Conservation (phyloP, 2,113 vertebrate species). For the Zootoca vivipara region DNA sequence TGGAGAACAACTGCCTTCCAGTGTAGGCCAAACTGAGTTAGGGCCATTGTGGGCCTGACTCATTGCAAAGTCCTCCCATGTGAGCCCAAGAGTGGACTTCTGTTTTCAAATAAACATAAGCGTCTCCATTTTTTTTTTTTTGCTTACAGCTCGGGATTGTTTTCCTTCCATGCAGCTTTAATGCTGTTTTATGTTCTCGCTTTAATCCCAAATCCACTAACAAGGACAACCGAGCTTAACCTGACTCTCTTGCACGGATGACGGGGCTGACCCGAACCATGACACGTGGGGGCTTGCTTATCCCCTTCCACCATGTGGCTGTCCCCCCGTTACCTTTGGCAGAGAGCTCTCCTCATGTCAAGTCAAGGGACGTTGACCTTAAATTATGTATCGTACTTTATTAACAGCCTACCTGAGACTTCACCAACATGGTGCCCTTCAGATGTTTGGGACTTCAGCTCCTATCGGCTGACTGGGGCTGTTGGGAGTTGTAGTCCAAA, state of each 20-base stretch:
- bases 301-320: not conserved
- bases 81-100: not conserved
- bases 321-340: not conserved
- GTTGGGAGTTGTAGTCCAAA: too few species aligned
- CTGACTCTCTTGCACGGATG: not conserved
- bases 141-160: not conserved
- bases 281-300: not conserved
- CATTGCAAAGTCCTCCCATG: not conserved
- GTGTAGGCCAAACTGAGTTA: not conserved
- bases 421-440: too few species aligned
- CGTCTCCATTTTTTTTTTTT: not conserved
- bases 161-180: not conserved
- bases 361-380: not conserved
- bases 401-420: not conserved
- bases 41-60: not conserved
- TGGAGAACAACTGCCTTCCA: not conserved
- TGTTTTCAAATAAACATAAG: not conserved
- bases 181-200: not conserved
- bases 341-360: not conserved
- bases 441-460: too few species aligned
- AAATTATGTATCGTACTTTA: not conserved
- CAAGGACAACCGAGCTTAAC: slow-evolving; percentile 6
- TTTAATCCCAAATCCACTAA: slow-evolving; percentile 8
- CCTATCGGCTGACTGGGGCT: too few species aligned
- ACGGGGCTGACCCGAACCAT: not conserved